These are phyloP conservation scores for Euborellia annulipes DNA, from an alignment of 1,140 invertebrate species.

Conservation along the genomic window DNA sequence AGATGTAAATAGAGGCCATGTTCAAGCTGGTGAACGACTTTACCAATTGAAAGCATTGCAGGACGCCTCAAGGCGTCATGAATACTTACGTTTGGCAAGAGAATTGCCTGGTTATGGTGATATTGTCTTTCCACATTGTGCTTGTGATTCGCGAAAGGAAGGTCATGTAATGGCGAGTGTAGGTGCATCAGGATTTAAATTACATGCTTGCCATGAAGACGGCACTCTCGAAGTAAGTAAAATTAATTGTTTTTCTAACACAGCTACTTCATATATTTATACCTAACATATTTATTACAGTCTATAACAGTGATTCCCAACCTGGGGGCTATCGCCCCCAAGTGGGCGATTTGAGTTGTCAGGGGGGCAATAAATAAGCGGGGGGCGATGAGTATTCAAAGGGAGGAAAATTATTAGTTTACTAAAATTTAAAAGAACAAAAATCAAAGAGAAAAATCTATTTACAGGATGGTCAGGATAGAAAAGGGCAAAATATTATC, in stretches of 20 bases:
- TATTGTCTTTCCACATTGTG: constrained; percentile 85
- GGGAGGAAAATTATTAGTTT: too few species aligned
- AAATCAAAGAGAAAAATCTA: too few species aligned
- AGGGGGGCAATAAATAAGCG: too few species aligned
- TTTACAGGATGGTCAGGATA: too few species aligned
- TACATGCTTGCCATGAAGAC: constrained; percentile 78
- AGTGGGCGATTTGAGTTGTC: too few species aligned
- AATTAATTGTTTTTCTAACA: too few species aligned
- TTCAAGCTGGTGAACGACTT: constrained; percentile 72
- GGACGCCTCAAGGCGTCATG: constrained; percentile 68
- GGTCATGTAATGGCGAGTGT: constrained; percentile 76
- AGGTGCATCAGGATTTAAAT: constrained; percentile 54
- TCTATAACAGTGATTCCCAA: too few species aligned
- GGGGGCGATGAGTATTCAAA: too few species aligned
- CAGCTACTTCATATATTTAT: too few species aligned
- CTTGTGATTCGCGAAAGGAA: constrained; percentile 84
- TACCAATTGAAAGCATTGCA: constrained; percentile 92
- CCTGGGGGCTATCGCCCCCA: too few species aligned
- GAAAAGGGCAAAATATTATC: too few species aligned
- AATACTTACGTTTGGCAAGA: constrained; percentile 76
- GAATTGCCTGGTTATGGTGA: constrained; percentile 81
- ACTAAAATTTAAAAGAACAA: too few species aligned
- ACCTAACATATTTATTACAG: neutral
- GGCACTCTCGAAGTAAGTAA: constrained; percentile 56
- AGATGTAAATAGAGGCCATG: constrained; percentile 85